Base-by-base conservation (phyloP, 2,888 invertebrate species). In the Athrips mouffetella region DNA sequence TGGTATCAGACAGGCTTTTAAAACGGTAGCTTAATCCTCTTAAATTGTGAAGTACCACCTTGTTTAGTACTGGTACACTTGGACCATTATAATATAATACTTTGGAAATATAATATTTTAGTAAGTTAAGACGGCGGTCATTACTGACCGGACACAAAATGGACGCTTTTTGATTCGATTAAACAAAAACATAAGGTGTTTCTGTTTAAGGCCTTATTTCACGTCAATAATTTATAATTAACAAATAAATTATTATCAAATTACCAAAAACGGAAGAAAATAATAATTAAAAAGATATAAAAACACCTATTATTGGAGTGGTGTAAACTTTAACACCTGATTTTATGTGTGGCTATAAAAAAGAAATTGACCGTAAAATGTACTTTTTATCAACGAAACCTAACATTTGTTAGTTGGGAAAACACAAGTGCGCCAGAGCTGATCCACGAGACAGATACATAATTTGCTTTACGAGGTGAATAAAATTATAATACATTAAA, bases 241-340 rank as follows among this genome's bases (percentile, higher is more conserved):
- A 10, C 25, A 41, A 29, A 5, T 23, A 33, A 18, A 11, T 41
- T 48, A 46, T 37, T 40, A 23, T 18, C 45, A 42, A 46, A 45
- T 25, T 13, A 42, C 45, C 41, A 48, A 46, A 48, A 51, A 51
- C 45, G 42, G 45, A 44, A 25, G 13, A 33, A 40, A 6, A 23
- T 50, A 47, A 37, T 16, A 48, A 21, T 42, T 33, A 21, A 35
- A 33, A 42, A 30, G 15, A 39, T 39, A 39, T 45, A 49, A 49
- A 44, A 30, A 39, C 21, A 39, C 21, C 49, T 41, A 11, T 45
- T 45, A 49, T 45, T 49, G 25, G 23, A 40, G 40, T 33, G 50
- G 69, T 65, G 70, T 70, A 64, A 71, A 70, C 52, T 65, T 49
- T 62, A 70, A 70, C 76, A 77, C 79, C 71, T 74, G 73, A 75